A percentile compares a stretch with the other conserved stretches of the same genome.
phyloP scores from a whole-genome alignment of 2,888 invertebrate species.

The Chloroclysta siterata region DNA sequence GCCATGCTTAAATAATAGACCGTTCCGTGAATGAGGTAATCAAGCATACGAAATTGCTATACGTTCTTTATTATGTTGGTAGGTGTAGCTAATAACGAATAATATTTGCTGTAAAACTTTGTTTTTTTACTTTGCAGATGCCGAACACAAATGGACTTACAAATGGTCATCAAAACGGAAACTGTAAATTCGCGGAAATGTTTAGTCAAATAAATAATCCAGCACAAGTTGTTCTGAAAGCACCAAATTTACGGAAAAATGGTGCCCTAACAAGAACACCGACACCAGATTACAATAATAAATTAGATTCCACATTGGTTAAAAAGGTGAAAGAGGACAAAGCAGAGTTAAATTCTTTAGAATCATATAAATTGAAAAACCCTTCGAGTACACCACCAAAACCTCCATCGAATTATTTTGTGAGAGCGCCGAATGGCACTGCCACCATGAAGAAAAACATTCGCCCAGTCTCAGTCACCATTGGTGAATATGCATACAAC shows the following conservation, averaged over 20 bases:
- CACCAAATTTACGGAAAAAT: constrained; percentile 65
- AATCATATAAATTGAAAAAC: constrained; percentile 89
- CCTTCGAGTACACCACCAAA: constrained; percentile 86
- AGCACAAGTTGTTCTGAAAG: constrained; percentile 51
- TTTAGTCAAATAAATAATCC: constrained; percentile 22
- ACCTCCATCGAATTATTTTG: constrained; percentile 89
- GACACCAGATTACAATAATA: constrained; percentile 74
- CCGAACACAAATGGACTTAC: constrained; percentile 63
- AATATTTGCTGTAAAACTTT: not conserved
- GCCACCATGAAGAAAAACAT: constrained; percentile 84
- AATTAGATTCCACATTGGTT: constrained; percentile 55
- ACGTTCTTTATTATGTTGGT: constrained; percentile 2
- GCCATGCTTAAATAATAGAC: constrained; percentile 20
- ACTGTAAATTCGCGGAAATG: constrained; percentile 45
- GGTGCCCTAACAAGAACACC: constrained; percentile 68
- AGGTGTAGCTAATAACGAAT: constrained; percentile 3
- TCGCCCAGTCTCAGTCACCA: constrained; percentile 88
- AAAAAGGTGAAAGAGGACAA: constrained; percentile 78
- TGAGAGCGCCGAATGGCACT: constrained; percentile 82
- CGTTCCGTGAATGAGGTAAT: constrained; percentile 28
- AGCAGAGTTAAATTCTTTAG: constrained; percentile 90
- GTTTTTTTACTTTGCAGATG: constrained; percentile 63
- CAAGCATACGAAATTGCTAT: constrained; percentile 29
- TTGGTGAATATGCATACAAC: constrained; percentile 87
- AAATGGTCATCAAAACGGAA: constrained; percentile 68